A percentile compares a stretch with the other conserved stretches of the same genome.
phyloP scores from a whole-genome alignment of 2,888 invertebrate species.

The Slavum lentiscoides region DNA sequence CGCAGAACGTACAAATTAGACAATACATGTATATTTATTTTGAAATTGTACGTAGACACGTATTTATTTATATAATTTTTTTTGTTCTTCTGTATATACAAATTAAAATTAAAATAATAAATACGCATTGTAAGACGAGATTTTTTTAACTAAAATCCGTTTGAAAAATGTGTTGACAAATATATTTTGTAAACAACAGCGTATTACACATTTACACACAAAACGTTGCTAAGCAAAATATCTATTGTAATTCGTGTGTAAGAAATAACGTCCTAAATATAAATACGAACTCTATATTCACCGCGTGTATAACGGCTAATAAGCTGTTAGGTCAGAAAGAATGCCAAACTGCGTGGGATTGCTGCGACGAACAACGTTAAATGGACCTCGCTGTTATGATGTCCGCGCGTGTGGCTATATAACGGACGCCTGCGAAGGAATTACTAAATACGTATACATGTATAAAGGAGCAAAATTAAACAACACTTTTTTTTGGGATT shows the following conservation, averaged over 20 bases:
- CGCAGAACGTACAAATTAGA: too few relatives aligned
- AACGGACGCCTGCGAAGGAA: neutral
- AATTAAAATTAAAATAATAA: too few relatives aligned
- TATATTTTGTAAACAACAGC: constrained; percentile 23
- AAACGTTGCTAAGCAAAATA: constrained; percentile 18
- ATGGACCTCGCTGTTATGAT: constrained; percentile 6
- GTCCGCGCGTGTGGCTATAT: too few relatives aligned
- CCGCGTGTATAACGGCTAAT: neutral
- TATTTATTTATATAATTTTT: too few relatives aligned
- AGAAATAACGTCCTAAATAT: neutral
- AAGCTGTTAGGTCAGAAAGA: neutral
- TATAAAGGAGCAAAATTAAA: constrained; percentile 11
- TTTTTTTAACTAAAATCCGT: too few relatives aligned
- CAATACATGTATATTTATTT: too few relatives aligned
- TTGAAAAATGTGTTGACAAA: constrained; percentile 16
- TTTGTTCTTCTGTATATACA: too few relatives aligned
- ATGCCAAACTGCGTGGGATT: constrained; percentile 33
- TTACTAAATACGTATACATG: too few relatives aligned
- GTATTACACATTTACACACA: neutral
- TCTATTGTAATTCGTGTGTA: neutral
- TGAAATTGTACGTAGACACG: too few relatives aligned
- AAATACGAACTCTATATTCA: constrained; percentile 11
- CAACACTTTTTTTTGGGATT: neutral
- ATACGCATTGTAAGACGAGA: too few relatives aligned
- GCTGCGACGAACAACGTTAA: constrained; percentile 6